A percentile compares a stretch with the other conserved stretches of the same genome.
These are phyloP conservation scores for Pachyramphus minor DNA, from an alignment of 2,113 vertebrate genomes.

Conservation along the genomic window DNA sequence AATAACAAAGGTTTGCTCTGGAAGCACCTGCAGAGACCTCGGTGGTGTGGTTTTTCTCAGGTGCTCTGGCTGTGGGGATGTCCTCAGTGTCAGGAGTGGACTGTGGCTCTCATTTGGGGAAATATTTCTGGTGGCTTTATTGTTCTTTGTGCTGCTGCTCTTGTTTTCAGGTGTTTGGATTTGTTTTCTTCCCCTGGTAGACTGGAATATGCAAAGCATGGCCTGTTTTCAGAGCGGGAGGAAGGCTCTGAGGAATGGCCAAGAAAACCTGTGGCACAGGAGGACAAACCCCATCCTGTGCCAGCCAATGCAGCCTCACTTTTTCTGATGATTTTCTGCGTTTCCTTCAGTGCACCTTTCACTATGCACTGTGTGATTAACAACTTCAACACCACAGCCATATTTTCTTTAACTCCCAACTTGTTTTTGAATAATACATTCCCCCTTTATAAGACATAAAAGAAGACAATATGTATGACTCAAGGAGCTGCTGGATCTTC, in stretches of 20 bases:
- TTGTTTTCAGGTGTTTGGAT: background rate
- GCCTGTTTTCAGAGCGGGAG: rapidly evolving
- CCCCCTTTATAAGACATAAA: background rate
- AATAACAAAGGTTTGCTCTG: background rate
- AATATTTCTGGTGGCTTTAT: background rate
- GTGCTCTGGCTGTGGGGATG: background rate
- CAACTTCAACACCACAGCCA: background rate
- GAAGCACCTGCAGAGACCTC: rapidly evolving
- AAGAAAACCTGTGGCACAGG: background rate
- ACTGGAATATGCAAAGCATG: background rate
- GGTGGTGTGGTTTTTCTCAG: background rate
- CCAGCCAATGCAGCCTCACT: background rate
- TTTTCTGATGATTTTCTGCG: background rate
- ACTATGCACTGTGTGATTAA: background rate
- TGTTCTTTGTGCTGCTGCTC: rapidly evolving
- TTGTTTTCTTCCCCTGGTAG: background rate
- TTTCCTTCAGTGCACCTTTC: background rate
- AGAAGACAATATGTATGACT: background rate
- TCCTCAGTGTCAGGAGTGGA: background rate
- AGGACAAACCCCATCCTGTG: background rate
- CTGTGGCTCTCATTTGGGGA: background rate
- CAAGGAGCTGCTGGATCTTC: background rate
- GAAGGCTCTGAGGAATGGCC: background rate
- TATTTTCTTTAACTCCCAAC: background rate
- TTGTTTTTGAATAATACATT: background rate